Evolutionary conservation across 2,113 vertebrate genomes (phyloP).

Genomic region (Budorcas taxicolor): DNA sequence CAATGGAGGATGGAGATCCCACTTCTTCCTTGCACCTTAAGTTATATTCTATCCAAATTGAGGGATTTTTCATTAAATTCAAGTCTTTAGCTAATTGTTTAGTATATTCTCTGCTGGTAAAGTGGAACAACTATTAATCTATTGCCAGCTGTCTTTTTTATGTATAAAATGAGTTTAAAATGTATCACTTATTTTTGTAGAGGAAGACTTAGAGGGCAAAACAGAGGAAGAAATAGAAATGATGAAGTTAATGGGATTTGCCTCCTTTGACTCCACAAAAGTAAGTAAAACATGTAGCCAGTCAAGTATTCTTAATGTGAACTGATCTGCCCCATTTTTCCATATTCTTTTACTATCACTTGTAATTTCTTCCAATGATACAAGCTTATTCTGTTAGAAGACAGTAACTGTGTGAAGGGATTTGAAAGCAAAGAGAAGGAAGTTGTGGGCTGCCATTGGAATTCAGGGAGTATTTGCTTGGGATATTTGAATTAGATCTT

Average conservation of each 20-base stretch:
- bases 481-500: background rate
- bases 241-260: constrained; percentile 98
- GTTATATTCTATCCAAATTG: constrained; percentile 2
- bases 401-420: background rate
- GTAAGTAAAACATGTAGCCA: constrained; percentile 75
- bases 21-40: background rate
- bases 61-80: background rate
- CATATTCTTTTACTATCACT: constrained; percentile 18
- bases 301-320: background rate
- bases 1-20: background rate
- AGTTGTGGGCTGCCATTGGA: background rate
- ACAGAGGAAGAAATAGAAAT: constrained; percentile 98
- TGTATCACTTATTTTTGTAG: constrained; percentile 73
- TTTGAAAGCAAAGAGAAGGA: background rate
- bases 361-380: background rate
- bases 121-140: background rate
- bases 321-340: background rate
- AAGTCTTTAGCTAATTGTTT: background rate
- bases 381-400: background rate
- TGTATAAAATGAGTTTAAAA: background rate
- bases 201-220: constrained; percentile 94
- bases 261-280: constrained; percentile 89
- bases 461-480: background rate
- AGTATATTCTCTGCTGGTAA: background rate
- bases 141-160: background rate